Evolutionary conservation across 2,888 invertebrate genomes (phyloP).

Genomic region (Drosophila prolongata): DNA sequence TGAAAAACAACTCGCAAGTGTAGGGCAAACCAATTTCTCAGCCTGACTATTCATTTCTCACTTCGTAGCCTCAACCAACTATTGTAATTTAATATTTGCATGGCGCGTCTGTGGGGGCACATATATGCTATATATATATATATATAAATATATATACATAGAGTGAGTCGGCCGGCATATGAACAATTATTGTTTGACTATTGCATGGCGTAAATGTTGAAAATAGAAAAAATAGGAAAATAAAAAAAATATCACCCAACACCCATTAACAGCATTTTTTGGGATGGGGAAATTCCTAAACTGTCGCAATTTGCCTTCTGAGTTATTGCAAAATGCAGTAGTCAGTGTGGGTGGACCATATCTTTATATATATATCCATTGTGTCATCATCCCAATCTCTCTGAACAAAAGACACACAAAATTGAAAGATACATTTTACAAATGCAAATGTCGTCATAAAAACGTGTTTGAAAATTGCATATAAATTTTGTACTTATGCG

Average conservation of each 20-base stretch:
- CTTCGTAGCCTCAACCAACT: slow-evolving; percentile 10
- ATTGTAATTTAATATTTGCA: slow-evolving; percentile 70
- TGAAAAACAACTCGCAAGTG: slow-evolving; percentile 10
- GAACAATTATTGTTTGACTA: slow-evolving; percentile 71
- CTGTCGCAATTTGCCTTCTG: slow-evolving; percentile 67
- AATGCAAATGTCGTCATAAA: slow-evolving; percentile 30
- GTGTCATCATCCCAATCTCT: slow-evolving; percentile 51
- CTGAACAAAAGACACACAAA: slow-evolving; percentile 30
- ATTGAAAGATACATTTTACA: slow-evolving; percentile 1
- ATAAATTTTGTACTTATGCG: slow-evolving; percentile 40
- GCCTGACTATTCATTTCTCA: slow-evolving; percentile 29
- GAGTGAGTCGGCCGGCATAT: slow-evolving; percentile 29
- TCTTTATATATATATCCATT: slow-evolving; percentile 35
- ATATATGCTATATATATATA: slow-evolving; percentile 17
- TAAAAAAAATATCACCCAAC: slow-evolving; percentile 12
- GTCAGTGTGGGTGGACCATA: slow-evolving; percentile 39
- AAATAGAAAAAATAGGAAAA: slow-evolving; percentile 66
- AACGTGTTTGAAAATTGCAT: slow-evolving; percentile 38
- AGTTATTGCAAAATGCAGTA: slow-evolving; percentile 70
- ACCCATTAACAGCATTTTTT: slow-evolving; percentile 17
- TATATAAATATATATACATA: slow-evolving; percentile 8
- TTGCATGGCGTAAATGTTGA: slow-evolving; percentile 75
- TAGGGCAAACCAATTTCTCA: slow-evolving; percentile 28
- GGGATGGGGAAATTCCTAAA: slow-evolving; percentile 35
- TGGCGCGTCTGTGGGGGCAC: slow-evolving; percentile 44